Base-by-base conservation (phyloP, 2,888 invertebrate genomes). In the Lepidocyrtoides sp. region DNA sequence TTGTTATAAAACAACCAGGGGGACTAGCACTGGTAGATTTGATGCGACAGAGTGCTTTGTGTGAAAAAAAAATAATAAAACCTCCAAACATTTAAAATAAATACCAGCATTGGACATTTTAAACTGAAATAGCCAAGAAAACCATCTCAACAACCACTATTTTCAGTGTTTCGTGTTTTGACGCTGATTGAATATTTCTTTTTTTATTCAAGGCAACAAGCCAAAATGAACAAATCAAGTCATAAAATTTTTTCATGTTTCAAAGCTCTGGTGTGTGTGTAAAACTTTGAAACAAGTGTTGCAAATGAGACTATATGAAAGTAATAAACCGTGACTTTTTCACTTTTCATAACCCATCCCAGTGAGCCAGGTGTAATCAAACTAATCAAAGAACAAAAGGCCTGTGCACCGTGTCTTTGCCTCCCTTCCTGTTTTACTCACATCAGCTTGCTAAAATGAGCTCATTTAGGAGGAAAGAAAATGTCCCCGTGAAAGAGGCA, bases 311-410 rank as follows among this genome's bases (percentile, higher is more conserved):
- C 63, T 77, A 14, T 63, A 44, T 77, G 48, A 77, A 60, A 87
- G 86, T 79, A 87, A 87, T 87, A 87, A 87, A 87, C 57, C 86
- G 86, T 87, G 77, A 79, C 86, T 51, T 87, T 87, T 72, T 60
- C 48, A 36, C 60, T 57, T 81, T 81, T 81, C 60, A 12, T 60
- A 77, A 26, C 44, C 23, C 72, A 69, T 41, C 20, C 41, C 8
- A 23, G 3, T 17, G 29, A 17, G 54, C 17, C 79, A 79, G 79
- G 79, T 44, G 14, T 81, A 14, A n/a, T n/a, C n/a, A n/a, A n/a
- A n/a, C n/a, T 36, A 81, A 81, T 79, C 86, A 87, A 87, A 87
- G 86, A 87, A 87, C 86, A 87, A 87, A 87, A 79, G 77, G 77
- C 29, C 20, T 79, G 86, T 63, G 86, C 75, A 20, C 86, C 75